Percentiles rank a stretch among this genome's conserved stretches.
These are phyloP conservation scores for Xenopus borealis DNA, from an alignment of 2,113 vertebrate genomes.

Conservation along the genomic window DNA sequence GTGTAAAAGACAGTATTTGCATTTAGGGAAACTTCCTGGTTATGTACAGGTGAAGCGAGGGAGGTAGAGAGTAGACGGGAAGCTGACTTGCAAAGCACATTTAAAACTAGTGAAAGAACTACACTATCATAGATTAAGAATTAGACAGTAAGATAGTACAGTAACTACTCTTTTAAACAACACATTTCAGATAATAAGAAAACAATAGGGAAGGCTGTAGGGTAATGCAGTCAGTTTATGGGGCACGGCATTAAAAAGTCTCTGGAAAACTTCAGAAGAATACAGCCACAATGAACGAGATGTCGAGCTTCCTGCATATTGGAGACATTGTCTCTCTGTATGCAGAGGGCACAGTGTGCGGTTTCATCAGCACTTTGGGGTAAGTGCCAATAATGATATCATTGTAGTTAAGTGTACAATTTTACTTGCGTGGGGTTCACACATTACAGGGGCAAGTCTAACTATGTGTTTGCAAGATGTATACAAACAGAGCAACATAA, in stretches of 20 bases:
- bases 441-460: no score
- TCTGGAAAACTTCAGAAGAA: slow-evolving; percentile 28
- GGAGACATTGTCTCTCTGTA: slow-evolving; percentile 97
- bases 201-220: no score
- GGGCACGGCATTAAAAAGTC: neutral
- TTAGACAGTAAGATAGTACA: neutral
- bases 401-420: neutral
- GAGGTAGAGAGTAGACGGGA: neutral
- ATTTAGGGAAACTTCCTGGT: slow-evolving; percentile 45
- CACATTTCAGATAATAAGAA: no score
- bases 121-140: no score
- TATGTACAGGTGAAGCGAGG: slow-evolving; percentile 33
- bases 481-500: no score
- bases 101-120: neutral
- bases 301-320: slow-evolving; percentile 96
- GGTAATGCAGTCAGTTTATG: neutral
- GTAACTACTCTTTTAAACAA: neutral
- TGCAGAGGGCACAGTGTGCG: slow-evolving; percentile 93
- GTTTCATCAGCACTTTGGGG: slow-evolving; percentile 97
- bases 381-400: slow-evolving; percentile 56
- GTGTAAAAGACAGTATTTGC: slow-evolving; percentile 26
- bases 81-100: neutral
- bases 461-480: no score
- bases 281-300: slow-evolving; percentile 77
- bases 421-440: no score